Conservation (phyloP, 2,797 vertebrate genomes). For the Avahi laniger region DNA sequence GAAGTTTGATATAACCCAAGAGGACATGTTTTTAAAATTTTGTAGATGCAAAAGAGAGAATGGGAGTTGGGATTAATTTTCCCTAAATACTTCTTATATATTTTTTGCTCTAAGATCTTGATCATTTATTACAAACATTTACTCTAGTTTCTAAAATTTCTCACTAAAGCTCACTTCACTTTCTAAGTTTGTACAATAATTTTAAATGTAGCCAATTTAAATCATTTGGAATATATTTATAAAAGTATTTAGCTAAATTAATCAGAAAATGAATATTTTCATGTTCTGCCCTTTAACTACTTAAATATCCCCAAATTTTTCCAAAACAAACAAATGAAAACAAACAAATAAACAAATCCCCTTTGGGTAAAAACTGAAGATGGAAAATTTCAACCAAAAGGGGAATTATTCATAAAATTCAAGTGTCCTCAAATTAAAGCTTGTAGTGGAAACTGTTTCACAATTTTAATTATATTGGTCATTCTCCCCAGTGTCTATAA, state of each 20-base stretch:
- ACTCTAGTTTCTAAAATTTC: background rate
- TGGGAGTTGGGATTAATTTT: background rate
- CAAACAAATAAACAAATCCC: background rate
- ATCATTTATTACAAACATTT: background rate
- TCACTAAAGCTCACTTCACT: background rate
- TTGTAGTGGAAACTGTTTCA: constrained; percentile 71
- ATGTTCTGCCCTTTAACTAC: background rate
- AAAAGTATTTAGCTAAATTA: constrained; percentile 7
- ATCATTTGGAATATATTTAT: background rate
- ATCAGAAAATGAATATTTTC: background rate
- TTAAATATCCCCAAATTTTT: background rate
- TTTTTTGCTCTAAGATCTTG: background rate
- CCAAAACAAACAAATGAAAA: constrained; percentile 35
- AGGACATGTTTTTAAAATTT: background rate
- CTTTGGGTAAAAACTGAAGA: constrained; percentile 35
- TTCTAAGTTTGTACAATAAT: background rate
- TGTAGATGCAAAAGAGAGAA: background rate
- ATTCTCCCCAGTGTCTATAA: constrained; percentile 46
- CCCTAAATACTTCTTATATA: background rate
- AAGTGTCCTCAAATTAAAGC: constrained; percentile 53
- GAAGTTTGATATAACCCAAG: background rate
- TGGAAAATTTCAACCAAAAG: constrained; percentile 66
- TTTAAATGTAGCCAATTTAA: background rate
- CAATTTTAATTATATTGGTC: constrained; percentile 63
- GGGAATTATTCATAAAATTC: constrained; percentile 61